Base-by-base conservation (phyloP, 2,113 vertebrate species). In the Acrocephalus kingi region DNA sequence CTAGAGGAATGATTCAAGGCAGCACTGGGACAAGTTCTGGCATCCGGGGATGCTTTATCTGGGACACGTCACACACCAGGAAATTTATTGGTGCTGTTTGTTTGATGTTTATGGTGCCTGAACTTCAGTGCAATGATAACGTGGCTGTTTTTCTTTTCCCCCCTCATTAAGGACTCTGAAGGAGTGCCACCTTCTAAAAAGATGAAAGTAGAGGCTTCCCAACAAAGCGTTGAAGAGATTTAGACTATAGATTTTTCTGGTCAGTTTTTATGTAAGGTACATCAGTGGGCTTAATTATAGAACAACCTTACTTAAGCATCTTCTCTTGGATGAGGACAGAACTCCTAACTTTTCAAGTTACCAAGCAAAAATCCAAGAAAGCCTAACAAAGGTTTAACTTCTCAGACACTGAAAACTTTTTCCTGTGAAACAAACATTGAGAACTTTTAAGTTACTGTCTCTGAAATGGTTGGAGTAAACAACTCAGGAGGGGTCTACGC, bases 401-500 rank as follows among this genome's bases (percentile, higher is more conserved):
- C 96, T 97, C 98, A 97, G 98, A 97, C 97, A 96, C 97, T 97
- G 98, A 98, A 96, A 98, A 96, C 96, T 97, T 98, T 86, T 97
- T 98, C 98, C 98, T 98, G 98, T 97, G 98, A 97, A 98, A 97
- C 77, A 97, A 97, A 96, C 96, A 46, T 98, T 97, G 93, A 97
- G 96, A 95, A 95, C 96, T 98, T 97, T 94, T 96, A 97, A 95
- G 97, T 91, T 97, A 95, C 98, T 95, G 97, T 97, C 97, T 98
- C 95, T 97, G 98, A 97, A 97, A 97, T 97, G 97, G 98, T 90
- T 98, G 97, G 97, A 98, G 98, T 97, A 73, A 94, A 95, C 98
- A 97, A 98, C 98, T 99, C 99, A 98, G 98, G 98, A 99, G 98
- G 97, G 97, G 98, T 99, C 98, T 97, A 98, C 98, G 98, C 99